Conservation (phyloP, 2,888 invertebrate species). For the Macrosiphum euphorbiae region DNA sequence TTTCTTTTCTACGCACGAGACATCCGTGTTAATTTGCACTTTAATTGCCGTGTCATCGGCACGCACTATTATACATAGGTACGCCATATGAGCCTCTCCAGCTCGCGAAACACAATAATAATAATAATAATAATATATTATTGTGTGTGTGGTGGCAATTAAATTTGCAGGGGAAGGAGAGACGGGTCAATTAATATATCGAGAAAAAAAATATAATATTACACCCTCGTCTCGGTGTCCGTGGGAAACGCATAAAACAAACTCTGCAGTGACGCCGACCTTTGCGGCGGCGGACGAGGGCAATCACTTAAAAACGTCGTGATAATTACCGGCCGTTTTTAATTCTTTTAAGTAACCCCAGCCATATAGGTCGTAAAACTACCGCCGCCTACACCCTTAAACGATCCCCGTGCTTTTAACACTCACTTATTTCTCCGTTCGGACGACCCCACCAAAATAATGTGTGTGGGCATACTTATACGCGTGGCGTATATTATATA, state of each 20-base stretch:
- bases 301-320: constrained; percentile 52
- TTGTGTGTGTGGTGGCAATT: background rate
- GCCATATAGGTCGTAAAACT: constrained; percentile 9
- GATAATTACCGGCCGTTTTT: constrained; percentile 47
- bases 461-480: background rate
- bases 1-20: background rate
- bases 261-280: constrained; percentile 13
- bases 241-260: constrained; percentile 54
- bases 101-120: background rate
- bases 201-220: background rate
- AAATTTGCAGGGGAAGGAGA: background rate
- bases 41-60: constrained; percentile 62
- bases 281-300: background rate
- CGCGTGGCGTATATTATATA: background rate
- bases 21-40: constrained; percentile 54
- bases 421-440: background rate
- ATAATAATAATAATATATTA: constrained; percentile 24
- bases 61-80: background rate
- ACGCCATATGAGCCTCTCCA: background rate
- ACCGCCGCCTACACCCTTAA: background rate
- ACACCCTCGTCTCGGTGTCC: background rate
- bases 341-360: constrained; percentile 38
- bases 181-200: background rate
- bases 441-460: background rate
- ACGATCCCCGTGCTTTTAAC: background rate